Base-by-base conservation (phyloP, 2,888 invertebrate species). In the Melinaea marsaeus region DNA sequence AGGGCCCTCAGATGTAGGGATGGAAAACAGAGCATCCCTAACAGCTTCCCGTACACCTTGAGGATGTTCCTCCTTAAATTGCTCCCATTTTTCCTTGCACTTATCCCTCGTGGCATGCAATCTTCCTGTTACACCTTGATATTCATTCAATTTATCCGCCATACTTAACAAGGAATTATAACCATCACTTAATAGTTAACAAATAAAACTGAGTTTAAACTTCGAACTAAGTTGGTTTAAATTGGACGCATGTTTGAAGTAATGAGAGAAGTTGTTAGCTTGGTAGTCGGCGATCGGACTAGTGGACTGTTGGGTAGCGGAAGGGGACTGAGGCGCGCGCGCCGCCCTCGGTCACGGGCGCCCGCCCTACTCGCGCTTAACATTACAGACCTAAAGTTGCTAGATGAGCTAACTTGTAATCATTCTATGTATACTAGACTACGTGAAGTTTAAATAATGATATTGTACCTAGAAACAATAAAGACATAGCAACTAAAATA, bases 71-170 rank as follows among this genome's bases (percentile, higher is more conserved):
- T 95, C 94, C 64, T 92, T 93, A 91, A 93, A 94, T 22, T 77
- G 82, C 2, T 90, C 79, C 91, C 92, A 94, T 66, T 92, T 91
- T 76, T 94, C 94, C 62, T 91, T 92, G 47, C 94, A 86, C 62
- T 89, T 89, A 69, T 95, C 95, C 57, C 94, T 91, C 67, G 92
- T 88, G 32, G 92, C 91, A 76, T 96, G 96, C 37, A 95, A 79
- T 34, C 95, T 91, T 6, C 96, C 96, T 1, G 93, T 83, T 60
- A 94, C 85, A 0, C 96, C 96, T 79, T 95, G 94, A 79, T 96
- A 96, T 72, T 95, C 95, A 75, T 95, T 93, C 61, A 96, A 83
- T 81, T 96, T 96, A 71, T 96, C 95, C 76, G 94, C 94, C 94
- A 94, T 94, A 71, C 72, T 81, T 63, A 67, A 51, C 42, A 42